Conservation (phyloP, 2,888 invertebrate species). For the Drosophila antonietae region DNA sequence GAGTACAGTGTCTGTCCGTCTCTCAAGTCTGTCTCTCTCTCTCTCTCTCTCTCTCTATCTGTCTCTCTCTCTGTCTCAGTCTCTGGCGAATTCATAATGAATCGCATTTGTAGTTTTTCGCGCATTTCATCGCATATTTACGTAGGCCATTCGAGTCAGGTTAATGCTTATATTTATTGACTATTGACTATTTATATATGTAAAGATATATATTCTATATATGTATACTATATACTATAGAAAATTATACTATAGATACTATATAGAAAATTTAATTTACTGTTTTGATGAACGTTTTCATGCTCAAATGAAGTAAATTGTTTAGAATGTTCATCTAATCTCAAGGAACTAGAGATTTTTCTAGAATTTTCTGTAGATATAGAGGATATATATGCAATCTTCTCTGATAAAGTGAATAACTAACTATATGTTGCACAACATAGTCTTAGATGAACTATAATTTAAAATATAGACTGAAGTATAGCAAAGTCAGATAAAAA, state of each 20-base stretch:
- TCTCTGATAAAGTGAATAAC: background rate
- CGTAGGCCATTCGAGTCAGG: slow-evolving; percentile 74
- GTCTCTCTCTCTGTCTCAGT: slow-evolving; percentile 14
- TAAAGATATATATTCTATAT: slow-evolving; percentile 34
- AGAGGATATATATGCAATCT: background rate
- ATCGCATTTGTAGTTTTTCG: slow-evolving; percentile 57
- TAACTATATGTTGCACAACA: background rate
- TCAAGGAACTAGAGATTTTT: background rate
- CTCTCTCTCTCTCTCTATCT: slow-evolving; percentile 9
- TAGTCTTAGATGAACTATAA: background rate
- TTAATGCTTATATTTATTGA: slow-evolving; percentile 80
- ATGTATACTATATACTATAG: background rate
- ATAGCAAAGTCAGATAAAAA: no score
- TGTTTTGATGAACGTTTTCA: slow-evolving; percentile 41
- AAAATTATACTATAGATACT: slow-evolving; percentile 40
- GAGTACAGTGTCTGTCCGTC: slow-evolving; percentile 8
- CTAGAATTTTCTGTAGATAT: background rate
- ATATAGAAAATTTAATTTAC: slow-evolving; percentile 49
- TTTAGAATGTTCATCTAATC: background rate
- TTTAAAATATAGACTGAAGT: background rate
- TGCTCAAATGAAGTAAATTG: background rate
- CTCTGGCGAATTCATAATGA: slow-evolving; percentile 43
- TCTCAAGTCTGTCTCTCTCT: background rate
- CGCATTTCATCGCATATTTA: slow-evolving; percentile 73
- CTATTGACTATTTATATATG: slow-evolving; percentile 35